Base-by-base conservation (phyloP, 1,140 invertebrate species). In the Cherax destructor region DNA sequence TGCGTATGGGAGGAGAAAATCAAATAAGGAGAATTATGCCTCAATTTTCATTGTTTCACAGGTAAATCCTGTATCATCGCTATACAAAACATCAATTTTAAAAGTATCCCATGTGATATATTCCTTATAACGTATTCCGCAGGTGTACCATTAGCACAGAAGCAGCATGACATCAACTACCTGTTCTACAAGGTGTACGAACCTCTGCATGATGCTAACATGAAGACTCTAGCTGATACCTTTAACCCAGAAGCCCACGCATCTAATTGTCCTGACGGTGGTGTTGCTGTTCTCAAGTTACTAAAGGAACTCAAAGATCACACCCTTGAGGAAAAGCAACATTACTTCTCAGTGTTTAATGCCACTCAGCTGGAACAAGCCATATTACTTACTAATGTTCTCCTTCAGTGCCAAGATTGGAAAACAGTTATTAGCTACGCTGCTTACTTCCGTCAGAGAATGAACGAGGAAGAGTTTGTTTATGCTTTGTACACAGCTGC, bases 401-500 rank as follows among this genome's bases (percentile, higher is more conserved):
- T 90, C 52, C 49, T 77, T 3, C 74, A 90, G 41, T 83, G 50
- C 81, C 83, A 76, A 9, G 88, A 90, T 81, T 90, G 88, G 81
- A 50, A 24, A 18, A 90, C 72, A 4, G 47, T 59, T 24, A 61
- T 77, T 47, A 65, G 72, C 50, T 78, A 90, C 30, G 88, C 88
- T 61, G 88, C 81, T 47, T 90, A 72, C 59, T 90, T 90, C 88
- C 88, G 88, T 30, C 24, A 65, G 5, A 49, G 50, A 4, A 84
- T 90, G 69, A 90, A 90, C 59, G 88, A 90, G 88, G 88, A 79
- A 76, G 72, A 84, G 69, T 90, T 84, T 47, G 81, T 90, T 2
- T 90, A 90, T 72, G 88, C 88, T 13, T 1, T 84, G n/a, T 90
- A 84, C 59, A 30, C 80, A 49, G 88, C 80, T 47, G 72, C 84